Evolutionary conservation across 53 echinoderm and acorn worm genomes (phyloP), one percentile per base, ranked within the genome.

Genomic region (Pentamera pediparva): DNA sequence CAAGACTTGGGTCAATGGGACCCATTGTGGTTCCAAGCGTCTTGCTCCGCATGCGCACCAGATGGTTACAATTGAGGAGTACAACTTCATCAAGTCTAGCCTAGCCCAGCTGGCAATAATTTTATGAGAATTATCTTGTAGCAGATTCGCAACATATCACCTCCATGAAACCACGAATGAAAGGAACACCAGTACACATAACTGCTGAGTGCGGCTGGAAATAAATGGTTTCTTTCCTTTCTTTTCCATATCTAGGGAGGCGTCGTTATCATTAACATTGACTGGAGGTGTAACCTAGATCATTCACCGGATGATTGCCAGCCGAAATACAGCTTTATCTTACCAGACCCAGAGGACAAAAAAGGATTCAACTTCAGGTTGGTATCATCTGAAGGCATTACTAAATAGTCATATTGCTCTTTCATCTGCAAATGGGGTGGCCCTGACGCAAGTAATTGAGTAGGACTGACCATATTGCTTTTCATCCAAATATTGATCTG

Each of bases 311-410:
- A 78, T 13, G 53, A 83, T 17, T 93, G 93, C 80, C 29, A 83
- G 51, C 93, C 93, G 27, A 80, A 80, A 18, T 93, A 93, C 78
- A 74, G 89, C 49, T 93, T 93, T 62, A 74, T 89, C 36, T 37
- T 79, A 47, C 69, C 93, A 18, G 89, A 91, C 70, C 84, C 86
- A 32, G 77, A 75, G 12, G 58, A 89, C 6, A n/a, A n/a, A n/a
- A n/a, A n/a, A n/a, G 84, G 89, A 43, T 89, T 93, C 67, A 93
- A 93, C 83, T 93, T 93, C 80, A 80, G 93, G 93, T 92, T 83
- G 78, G 55, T 45, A 60, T 60, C 27, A 45, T n/a, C n/a, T n/a
- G n/a, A n/a, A n/a, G n/a, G n/a, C n/a, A n/a, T n/a, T n/a, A 45
- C n/a, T n/a, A 45, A 15, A 12, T 45, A 45, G 1, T 12, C 1